These are phyloP conservation scores for Rhea pennata DNA, from an alignment of 2,113 vertebrate species.

Conservation along the genomic window DNA sequence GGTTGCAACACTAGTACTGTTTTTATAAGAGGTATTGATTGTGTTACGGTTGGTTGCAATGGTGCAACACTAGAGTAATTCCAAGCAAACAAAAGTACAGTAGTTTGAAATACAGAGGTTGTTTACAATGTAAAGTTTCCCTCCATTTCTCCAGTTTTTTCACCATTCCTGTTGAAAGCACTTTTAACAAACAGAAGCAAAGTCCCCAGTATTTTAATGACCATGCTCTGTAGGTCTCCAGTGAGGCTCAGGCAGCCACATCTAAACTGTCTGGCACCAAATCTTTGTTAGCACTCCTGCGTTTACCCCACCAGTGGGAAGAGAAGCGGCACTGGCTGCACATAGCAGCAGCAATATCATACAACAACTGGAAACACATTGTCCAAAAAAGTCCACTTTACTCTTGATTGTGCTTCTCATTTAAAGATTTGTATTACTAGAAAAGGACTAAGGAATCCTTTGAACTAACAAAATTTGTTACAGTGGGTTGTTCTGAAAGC, in stretches of 20 bases:
- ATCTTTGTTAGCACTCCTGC: not conserved
- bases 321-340: not conserved
- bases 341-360: not conserved
- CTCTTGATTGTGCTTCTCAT: not conserved
- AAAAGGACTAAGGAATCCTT: not conserved
- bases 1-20: not conserved
- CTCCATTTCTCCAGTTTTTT: not conserved
- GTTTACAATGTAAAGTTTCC: not conserved
- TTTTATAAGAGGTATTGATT: not conserved
- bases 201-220: rapidly evolving
- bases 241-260: not conserved
- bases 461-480: not conserved
- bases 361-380: not conserved
- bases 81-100: not conserved
- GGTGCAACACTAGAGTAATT: rapidly evolving
- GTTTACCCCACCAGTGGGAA: not conserved
- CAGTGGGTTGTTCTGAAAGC: not conserved
- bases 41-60: not conserved
- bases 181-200: not conserved
- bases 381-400: no score
- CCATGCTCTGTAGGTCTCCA: not conserved
- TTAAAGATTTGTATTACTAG: not conserved
- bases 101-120: not conserved
- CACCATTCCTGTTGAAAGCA: not conserved
- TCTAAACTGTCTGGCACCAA: not conserved